phyloP scores from a whole-genome alignment of 2,113 vertebrate genomes.

The Cyanistes caeruleus region DNA sequence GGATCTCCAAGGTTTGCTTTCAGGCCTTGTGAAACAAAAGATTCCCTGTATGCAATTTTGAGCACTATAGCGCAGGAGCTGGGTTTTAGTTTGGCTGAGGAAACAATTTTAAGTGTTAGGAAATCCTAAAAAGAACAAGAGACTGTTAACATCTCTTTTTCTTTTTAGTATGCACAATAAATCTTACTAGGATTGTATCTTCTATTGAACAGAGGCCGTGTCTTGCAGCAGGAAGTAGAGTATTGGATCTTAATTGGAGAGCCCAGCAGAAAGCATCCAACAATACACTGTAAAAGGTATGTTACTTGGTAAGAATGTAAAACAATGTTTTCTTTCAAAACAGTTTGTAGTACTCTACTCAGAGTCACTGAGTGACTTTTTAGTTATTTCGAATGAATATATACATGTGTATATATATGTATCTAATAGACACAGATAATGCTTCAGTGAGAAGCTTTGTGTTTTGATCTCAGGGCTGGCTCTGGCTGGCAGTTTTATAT shows the following conservation, averaged over 20 bases:
- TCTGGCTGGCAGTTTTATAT: not conserved
- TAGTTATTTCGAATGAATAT: not conserved
- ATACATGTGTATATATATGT: no score
- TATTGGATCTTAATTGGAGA: slow-evolving; percentile 98
- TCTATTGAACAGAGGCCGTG: slow-evolving; percentile 79
- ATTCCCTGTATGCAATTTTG: not conserved
- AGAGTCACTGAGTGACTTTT: not conserved
- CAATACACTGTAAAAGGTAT: slow-evolving; percentile 98
- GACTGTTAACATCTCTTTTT: not conserved
- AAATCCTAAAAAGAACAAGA: not conserved
- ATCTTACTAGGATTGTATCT: slow-evolving; percentile 50
- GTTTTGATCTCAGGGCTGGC: not conserved
- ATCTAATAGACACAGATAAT: not conserved
- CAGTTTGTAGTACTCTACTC: not conserved
- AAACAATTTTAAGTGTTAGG: not conserved
- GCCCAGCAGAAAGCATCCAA: slow-evolving; percentile 95
- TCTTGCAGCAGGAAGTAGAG: slow-evolving; percentile 89
- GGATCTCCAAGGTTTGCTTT: not conserved
- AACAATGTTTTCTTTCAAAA: not conserved
- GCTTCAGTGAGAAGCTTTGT: not conserved
- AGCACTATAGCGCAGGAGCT: not conserved
- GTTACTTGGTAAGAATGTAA: not conserved
- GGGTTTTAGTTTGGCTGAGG: not conserved
- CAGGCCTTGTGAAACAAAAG: not conserved
- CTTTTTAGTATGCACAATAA: not conserved